Base-by-base conservation (phyloP, 2,888 invertebrate genomes). In the Cynaeus angustus region DNA sequence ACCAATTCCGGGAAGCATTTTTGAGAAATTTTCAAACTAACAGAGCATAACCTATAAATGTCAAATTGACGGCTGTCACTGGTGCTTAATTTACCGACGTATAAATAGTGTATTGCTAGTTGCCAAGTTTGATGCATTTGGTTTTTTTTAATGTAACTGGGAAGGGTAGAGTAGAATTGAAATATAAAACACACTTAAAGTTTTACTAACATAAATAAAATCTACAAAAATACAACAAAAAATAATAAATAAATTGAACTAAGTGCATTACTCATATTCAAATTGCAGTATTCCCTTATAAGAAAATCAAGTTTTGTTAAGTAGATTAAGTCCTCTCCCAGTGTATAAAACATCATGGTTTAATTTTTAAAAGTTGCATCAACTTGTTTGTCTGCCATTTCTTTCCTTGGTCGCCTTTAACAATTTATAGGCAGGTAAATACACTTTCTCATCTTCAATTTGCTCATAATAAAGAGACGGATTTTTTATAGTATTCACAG, bases 1-100 rank as follows among this genome's bases (percentile, higher is more conserved):
- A 74, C 97, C 97, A 75, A 97, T 96, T 74, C 97, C 97, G 72
- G 97, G 97, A 78, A 97, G 87, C 95, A 96, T 96, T 56, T n/a
- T 46, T 13, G 16, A 6, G 10, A 43, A 21, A 21, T 4, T 21
- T 21, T 21, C 7, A 33, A 33, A n/a, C n/a, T 33, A 33, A 2
- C 33, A 33, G 3, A n/a, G 6, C 33, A 33, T 33, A 33, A 33
- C 33, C 33, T 9, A 33, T 4, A 33, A 33, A 33, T 4, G 21
- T 21, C 33, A 33, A 7, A 9, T 6, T n/a, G n/a, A 33, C 33
- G 6, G 33, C 21, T 21, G 21, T 21, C 21, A 21, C 21, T 21
- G 21, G 21, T 21, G 21, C n/a, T n/a, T n/a, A n/a, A n/a, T n/a
- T n/a, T n/a, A n/a, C n/a, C n/a, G n/a, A n/a, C n/a, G n/a, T n/a